Conservation (phyloP, 2,888 invertebrate species). For the Bunonema sp. region DNA sequence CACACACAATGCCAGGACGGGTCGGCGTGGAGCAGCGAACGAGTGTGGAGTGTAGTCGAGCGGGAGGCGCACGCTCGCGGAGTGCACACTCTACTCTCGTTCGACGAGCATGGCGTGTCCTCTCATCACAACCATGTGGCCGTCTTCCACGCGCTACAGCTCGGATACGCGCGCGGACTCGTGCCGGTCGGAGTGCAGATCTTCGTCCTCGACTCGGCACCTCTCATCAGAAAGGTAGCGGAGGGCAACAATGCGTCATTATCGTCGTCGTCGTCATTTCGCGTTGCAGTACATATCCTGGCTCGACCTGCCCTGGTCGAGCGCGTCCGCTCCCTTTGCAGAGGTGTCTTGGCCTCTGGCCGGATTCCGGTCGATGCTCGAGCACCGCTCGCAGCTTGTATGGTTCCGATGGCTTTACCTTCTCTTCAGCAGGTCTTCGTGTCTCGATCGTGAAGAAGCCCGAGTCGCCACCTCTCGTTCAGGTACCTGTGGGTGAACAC, state of each 20-base stretch:
- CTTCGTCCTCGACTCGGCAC: constrained; percentile 38
- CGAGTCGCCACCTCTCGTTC: too few relatives aligned
- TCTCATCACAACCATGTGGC: constrained; percentile 69
- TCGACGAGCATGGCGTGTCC: constrained; percentile 81
- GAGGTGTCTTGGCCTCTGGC: too few relatives aligned
- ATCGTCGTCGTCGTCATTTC: too few relatives aligned
- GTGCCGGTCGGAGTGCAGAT: constrained; percentile 29
- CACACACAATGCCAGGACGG: constrained; percentile 45
- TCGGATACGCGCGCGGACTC: constrained; percentile 15
- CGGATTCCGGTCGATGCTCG: constrained; percentile 26
- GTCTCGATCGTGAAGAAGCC: too few relatives aligned
- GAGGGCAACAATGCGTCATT: background rate
- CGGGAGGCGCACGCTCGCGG: constrained; percentile 13
- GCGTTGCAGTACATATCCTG: too few relatives aligned
- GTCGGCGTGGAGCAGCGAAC: background rate
- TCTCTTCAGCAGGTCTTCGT: too few relatives aligned
- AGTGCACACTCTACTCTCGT: constrained; percentile 59
- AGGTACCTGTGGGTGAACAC: too few relatives aligned
- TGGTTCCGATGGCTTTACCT: constrained; percentile 86
- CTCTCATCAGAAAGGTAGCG: constrained; percentile 42
- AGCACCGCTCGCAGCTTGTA: constrained; percentile 69
- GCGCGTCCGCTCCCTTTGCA: too few relatives aligned
- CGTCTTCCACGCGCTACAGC: constrained; percentile 28
- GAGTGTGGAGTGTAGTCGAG: constrained; percentile 9
- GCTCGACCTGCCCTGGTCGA: too few relatives aligned